Conservation (phyloP, 2,888 invertebrate genomes). For the Hirtodrosophila trivittata region DNA sequence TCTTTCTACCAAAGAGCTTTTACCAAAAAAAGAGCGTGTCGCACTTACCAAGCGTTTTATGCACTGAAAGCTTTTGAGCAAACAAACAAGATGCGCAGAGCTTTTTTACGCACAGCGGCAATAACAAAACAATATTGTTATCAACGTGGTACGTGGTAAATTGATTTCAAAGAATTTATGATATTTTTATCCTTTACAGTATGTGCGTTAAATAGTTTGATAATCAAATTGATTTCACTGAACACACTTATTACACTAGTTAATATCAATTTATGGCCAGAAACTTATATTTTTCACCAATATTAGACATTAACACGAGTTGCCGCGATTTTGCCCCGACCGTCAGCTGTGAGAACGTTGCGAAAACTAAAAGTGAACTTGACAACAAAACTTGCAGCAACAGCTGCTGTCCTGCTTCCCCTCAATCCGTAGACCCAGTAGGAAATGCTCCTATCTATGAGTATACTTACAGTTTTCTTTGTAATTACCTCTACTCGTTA, state of each 20-base stretch:
- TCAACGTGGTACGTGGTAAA: conserved; percentile 22
- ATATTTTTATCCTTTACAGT: neutral
- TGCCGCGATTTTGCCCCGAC: conserved; percentile 49
- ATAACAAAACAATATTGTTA: conserved; percentile 30
- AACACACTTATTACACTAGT: too few relatives aligned
- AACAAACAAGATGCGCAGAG: conserved; percentile 43
- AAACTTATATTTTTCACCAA: too few relatives aligned
- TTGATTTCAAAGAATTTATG: conserved; percentile 11
- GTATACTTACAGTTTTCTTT: neutral
- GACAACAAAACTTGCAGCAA: conserved; percentile 9
- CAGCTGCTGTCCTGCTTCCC: neutral
- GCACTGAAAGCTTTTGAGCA: conserved; percentile 46
- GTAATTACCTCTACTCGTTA: too few relatives aligned
- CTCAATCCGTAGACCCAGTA: neutral
- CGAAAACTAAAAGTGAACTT: conserved; percentile 41
- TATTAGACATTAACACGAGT: too few relatives aligned
- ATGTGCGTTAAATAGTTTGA: too few relatives aligned
- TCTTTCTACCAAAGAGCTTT: conserved; percentile 2
- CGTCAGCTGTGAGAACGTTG: conserved; percentile 63
- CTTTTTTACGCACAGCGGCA: conserved; percentile 37
- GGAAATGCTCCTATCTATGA: conserved; percentile 22
- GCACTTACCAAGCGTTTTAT: conserved; percentile 55
- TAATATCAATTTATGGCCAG: too few relatives aligned
- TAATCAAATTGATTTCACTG: too few relatives aligned
- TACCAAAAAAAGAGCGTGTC: neutral